Evolutionary conservation across 2,888 invertebrate genomes (phyloP).

Genomic region (Noctuana brunneofusca): DNA sequence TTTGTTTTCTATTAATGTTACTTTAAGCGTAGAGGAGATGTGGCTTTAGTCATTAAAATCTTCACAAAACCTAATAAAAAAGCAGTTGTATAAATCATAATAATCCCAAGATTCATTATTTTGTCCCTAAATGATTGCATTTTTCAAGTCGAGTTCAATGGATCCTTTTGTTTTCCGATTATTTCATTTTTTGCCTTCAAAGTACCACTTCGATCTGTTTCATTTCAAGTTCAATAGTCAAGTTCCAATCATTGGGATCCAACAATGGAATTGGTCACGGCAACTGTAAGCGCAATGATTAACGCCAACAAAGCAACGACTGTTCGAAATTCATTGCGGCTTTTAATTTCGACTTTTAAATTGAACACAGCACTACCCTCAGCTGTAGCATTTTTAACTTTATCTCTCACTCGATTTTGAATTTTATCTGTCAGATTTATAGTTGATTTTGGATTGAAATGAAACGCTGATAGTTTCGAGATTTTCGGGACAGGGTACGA

Average conservation of each 20-base stretch:
- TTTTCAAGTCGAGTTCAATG: background rate
- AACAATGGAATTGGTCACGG: slow-evolving; percentile 34
- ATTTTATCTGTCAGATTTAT: background rate
- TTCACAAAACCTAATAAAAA: too few relatives aligned
- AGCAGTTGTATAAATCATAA: too few relatives aligned
- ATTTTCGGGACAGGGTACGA: slow-evolving; percentile 32
- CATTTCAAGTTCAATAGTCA: slow-evolving; percentile 31
- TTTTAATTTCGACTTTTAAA: slow-evolving; percentile 36
- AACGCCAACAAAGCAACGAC: slow-evolving; percentile 35
- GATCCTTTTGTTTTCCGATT: background rate
- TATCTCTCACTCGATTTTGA: background rate
- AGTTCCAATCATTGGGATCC: slow-evolving; percentile 27
- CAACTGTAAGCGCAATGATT: slow-evolving; percentile 34
- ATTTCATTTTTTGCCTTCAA: slow-evolving; percentile 12
- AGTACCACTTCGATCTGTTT: slow-evolving; percentile 17
- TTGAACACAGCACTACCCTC: slow-evolving; percentile 34
- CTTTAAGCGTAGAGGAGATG: background rate
- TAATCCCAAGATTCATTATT: too few relatives aligned
- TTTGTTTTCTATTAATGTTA: background rate
- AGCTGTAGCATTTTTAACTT: slow-evolving; percentile 30
- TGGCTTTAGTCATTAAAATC: background rate
- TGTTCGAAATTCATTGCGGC: slow-evolving; percentile 35
- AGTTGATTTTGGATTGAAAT: background rate
- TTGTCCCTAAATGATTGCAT: background rate
- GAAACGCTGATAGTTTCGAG: slow-evolving; percentile 16